Percentiles rank a stretch among this genome's conserved stretches.
phyloP scores from a whole-genome alignment of 2,797 vertebrate genomes.

The Sebastes oblongus region DNA sequence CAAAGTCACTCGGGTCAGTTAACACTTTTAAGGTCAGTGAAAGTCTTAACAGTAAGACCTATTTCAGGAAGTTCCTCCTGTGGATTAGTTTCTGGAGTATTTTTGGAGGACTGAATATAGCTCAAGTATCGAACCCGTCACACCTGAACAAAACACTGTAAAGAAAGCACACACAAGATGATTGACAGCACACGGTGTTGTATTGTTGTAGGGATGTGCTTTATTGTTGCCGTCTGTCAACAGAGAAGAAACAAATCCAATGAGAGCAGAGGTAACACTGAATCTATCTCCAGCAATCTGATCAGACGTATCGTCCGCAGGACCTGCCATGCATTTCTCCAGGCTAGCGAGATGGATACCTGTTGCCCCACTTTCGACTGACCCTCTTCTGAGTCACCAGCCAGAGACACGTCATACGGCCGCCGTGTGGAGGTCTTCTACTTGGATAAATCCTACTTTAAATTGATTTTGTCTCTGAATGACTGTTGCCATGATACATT shows the following conservation, averaged over 20 bases:
- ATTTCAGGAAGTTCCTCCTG: neutral
- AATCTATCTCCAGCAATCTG: constrained; percentile 53
- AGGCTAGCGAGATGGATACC: constrained; percentile 41
- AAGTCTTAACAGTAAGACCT: neutral
- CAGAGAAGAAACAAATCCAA: constrained; percentile 40
- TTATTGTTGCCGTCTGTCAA: constrained; percentile 69
- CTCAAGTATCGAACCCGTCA: neutral
- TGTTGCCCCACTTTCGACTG: constrained; percentile 37
- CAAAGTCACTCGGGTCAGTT: neutral
- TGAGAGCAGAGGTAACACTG: constrained; percentile 39
- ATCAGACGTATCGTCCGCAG: constrained; percentile 70
- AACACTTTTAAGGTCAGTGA: neutral
- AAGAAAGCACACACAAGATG: neutral
- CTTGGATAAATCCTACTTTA: constrained; percentile 53
- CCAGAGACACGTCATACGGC: constrained; percentile 15
- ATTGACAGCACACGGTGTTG: constrained; percentile 26
- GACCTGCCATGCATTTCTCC: constrained; percentile 35
- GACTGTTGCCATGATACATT: neutral
- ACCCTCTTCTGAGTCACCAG: constrained; percentile 8
- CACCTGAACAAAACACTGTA: neutral
- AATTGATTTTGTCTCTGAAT: neutral
- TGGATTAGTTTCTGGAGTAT: neutral
- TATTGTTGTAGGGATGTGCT: constrained; percentile 44
- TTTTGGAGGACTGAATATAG: neutral
- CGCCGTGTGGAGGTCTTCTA: constrained; percentile 65